These are phyloP conservation scores for Muntiacus muntjak DNA, from an alignment of 2,113 vertebrate species.

Conservation along the genomic window DNA sequence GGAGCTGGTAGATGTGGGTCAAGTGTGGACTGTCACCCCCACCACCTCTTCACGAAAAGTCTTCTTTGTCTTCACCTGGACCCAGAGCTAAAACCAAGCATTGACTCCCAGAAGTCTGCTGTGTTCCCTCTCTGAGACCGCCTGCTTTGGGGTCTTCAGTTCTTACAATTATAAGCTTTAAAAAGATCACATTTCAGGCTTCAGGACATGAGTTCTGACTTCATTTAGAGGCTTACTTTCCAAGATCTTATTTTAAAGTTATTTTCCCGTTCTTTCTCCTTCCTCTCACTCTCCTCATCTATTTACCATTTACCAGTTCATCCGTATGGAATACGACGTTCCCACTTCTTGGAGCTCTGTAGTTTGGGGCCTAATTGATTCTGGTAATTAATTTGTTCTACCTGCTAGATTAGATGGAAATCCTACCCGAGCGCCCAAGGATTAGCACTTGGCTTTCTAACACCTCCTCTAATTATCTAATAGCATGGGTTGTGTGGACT, in stretches of 20 bases:
- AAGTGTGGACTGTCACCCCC: neutral
- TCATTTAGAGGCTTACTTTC: conserved; percentile 64
- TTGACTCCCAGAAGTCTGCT: neutral
- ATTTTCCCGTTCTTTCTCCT: neutral
- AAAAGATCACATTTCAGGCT: neutral
- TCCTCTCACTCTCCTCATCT: conserved; percentile 48
- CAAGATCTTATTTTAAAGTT: conserved; percentile 70
- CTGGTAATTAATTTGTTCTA: conserved; percentile 92
- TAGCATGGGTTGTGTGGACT: conserved; percentile 97
- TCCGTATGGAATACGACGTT: conserved; percentile 82
- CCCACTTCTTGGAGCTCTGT: conserved; percentile 79
- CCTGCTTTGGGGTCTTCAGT: neutral
- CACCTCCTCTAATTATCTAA: conserved; percentile 98
- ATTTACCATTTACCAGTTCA: conserved; percentile 81
- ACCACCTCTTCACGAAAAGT: neutral
- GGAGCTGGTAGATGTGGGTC: neutral
- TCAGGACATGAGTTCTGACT: neutral
- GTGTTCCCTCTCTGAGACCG: neutral
- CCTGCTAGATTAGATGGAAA: conserved; percentile 91
- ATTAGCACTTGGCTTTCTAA: conserved; percentile 94
- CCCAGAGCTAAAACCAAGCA: neutral
- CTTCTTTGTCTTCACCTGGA: neutral
- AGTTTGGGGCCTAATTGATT: conserved; percentile 90
- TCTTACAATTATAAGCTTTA: neutral
- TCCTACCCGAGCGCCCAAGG: conserved; percentile 85